Conservation (phyloP, 2,113 vertebrate species). For the Phycodurus eques region DNA sequence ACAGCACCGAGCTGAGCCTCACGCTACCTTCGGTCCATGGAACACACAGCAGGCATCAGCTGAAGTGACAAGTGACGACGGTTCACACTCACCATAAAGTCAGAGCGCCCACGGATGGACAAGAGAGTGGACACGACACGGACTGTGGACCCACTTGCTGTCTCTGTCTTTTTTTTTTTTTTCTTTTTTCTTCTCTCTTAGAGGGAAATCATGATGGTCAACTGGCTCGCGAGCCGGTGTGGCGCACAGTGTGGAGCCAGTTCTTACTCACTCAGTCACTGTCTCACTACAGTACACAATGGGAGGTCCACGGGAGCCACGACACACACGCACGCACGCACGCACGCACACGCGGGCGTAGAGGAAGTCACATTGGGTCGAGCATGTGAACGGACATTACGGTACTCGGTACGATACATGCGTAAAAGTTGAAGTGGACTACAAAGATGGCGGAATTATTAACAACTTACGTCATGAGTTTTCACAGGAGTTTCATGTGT, state of each 20-base stretch:
- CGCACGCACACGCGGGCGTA: neutral
- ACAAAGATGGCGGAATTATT: neutral
- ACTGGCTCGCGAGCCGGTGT: constrained; percentile 40
- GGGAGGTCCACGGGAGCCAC: constrained; percentile 47
- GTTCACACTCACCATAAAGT: constrained; percentile 33
- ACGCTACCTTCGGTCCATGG: neutral
- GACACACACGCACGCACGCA: neutral
- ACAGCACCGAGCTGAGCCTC: neutral
- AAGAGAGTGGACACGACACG: neutral
- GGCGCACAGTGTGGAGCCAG: constrained; percentile 55
- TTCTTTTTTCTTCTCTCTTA: too few relatives aligned
- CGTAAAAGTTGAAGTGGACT: neutral
- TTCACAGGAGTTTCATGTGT: too few relatives aligned
- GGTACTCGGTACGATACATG: neutral
- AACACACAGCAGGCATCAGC: neutral
- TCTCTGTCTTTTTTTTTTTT: too few relatives aligned
- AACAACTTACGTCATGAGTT: too few relatives aligned
- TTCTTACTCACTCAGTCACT: constrained; percentile 24
- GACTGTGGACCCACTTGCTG: neutral
- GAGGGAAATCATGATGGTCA: too few relatives aligned
- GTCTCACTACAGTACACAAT: constrained; percentile 44
- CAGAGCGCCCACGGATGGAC: neutral
- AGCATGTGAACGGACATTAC: neutral
- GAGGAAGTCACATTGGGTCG: neutral
- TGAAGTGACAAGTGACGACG: neutral